These are phyloP conservation scores for Clarias macrocephalus DNA, from an alignment of 2,113 vertebrate species.

Conservation along the genomic window DNA sequence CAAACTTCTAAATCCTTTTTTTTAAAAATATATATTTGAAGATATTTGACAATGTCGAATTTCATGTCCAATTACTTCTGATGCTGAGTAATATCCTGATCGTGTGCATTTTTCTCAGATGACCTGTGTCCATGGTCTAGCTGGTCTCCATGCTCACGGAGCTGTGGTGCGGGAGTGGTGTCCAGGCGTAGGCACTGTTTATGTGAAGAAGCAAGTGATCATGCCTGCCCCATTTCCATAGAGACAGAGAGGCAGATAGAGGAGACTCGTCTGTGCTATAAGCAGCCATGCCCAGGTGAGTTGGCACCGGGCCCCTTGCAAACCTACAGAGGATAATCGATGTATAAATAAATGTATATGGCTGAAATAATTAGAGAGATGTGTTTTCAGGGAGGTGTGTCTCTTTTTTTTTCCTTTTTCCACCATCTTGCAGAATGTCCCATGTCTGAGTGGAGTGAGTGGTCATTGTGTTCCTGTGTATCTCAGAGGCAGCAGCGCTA, in stretches of 20 bases:
- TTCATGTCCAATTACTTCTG: neutral
- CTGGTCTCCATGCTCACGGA: slow-evolving; percentile 80
- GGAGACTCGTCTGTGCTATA: slow-evolving; percentile 80
- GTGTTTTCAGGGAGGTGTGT: neutral
- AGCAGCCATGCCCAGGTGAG: slow-evolving; percentile 76
- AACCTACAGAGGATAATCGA: too few relatives aligned
- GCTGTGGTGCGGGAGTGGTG: slow-evolving; percentile 77
- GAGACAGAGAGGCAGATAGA: slow-evolving; percentile 57
- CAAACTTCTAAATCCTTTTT: neutral
- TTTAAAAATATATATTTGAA: too few relatives aligned
- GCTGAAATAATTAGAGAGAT: too few relatives aligned
- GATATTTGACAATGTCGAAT: neutral
- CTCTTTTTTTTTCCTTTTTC: neutral
- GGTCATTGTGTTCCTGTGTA: slow-evolving; percentile 76
- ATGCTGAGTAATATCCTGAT: neutral
- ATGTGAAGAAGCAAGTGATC: slow-evolving; percentile 67
- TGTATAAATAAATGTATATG: too few relatives aligned
- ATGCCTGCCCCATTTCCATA: slow-evolving; percentile 63
- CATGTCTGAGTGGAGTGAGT: slow-evolving; percentile 78
- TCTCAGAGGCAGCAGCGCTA: slow-evolving; percentile 76
- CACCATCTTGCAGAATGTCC: slow-evolving; percentile 64
- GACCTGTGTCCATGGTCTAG: slow-evolving; percentile 80
- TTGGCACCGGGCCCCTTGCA: neutral
- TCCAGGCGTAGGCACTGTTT: slow-evolving; percentile 70
- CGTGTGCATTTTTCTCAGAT: slow-evolving; percentile 56